A percentile compares a stretch with the other conserved stretches of the same genome.
These are phyloP conservation scores for Peromyscus eremicus DNA, from an alignment of 2,797 vertebrate species.

Conservation along the genomic window DNA sequence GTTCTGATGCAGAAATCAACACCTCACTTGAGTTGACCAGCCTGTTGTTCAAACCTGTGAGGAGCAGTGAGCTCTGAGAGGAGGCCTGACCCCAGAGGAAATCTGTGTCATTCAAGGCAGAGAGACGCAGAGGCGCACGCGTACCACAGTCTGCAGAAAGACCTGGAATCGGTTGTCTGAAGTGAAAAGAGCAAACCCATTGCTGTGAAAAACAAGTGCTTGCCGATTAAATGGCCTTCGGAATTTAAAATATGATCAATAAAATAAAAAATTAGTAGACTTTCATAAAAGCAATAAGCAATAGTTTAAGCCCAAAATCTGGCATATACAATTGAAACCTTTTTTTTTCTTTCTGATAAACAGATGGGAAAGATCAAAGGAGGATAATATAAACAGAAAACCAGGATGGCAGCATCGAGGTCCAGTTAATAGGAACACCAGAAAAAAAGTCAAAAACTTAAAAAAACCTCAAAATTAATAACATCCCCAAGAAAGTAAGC, in stretches of 20 bases:
- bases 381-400: background rate
- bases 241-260: conserved; percentile 15
- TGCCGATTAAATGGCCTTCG: background rate
- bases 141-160: background rate
- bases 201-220: background rate
- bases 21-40: background rate
- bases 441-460: background rate
- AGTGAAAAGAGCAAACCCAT: conserved; percentile 1
- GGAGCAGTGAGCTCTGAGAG: background rate
- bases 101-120: background rate
- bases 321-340: background rate
- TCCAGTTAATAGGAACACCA: conserved; percentile 32
- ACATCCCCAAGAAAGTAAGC: background rate
- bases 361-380: background rate
- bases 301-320: background rate
- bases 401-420: background rate
- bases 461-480: conserved; percentile 8
- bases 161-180: background rate
- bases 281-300: background rate
- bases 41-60: background rate
- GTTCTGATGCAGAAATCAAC: background rate
- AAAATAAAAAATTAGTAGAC: background rate
- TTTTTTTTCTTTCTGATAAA: conserved; percentile 3
- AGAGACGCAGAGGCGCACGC: background rate
- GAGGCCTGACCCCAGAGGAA: background rate